These are phyloP conservation scores for Carterocephalus palaemon DNA, from an alignment of 2,888 invertebrate species.

Conservation along the genomic window DNA sequence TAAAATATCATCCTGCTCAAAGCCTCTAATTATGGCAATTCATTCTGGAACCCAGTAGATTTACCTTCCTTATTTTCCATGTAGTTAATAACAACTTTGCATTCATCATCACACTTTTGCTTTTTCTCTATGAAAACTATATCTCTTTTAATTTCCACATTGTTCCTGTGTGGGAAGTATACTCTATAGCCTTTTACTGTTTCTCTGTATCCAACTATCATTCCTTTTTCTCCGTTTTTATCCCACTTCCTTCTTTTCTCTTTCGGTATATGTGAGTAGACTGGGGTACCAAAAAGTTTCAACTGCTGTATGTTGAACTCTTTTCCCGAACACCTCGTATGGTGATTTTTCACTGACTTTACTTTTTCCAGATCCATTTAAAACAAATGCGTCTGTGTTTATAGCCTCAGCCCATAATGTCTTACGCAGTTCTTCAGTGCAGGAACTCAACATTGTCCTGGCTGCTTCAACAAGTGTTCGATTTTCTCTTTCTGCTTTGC, in stretches of 20 bases:
- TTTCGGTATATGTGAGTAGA: no score
- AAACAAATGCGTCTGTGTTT: conserved; percentile 22
- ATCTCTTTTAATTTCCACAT: conserved; percentile 24
- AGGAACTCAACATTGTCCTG: not conserved
- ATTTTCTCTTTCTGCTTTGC: conserved; percentile 2
- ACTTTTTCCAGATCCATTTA: conserved; percentile 30
- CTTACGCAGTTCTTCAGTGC: not conserved
- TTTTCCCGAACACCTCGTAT: conserved; percentile 29
- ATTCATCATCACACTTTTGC: no score
- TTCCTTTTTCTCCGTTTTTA: conserved; percentile 19
- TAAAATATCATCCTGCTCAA: no score
- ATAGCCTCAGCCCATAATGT: conserved; percentile 7
- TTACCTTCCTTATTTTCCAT: no score
- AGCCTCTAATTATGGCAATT: no score
- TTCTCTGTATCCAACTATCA: conserved; percentile 22
- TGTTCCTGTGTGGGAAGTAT: conserved; percentile 20
- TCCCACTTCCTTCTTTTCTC: conserved; percentile 18
- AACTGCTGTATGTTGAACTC: conserved; percentile 22
- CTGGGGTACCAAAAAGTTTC: conserved; percentile 27
- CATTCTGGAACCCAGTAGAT: no score
- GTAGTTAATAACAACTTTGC: no score
- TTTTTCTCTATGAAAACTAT: no score
- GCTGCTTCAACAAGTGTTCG: conserved; percentile 4
- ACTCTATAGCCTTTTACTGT: conserved; percentile 23
- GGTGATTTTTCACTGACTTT: conserved; percentile 22